These are phyloP conservation scores for Tigriopus californicus DNA, from an alignment of 2,888 invertebrate species.

Conservation along the genomic window DNA sequence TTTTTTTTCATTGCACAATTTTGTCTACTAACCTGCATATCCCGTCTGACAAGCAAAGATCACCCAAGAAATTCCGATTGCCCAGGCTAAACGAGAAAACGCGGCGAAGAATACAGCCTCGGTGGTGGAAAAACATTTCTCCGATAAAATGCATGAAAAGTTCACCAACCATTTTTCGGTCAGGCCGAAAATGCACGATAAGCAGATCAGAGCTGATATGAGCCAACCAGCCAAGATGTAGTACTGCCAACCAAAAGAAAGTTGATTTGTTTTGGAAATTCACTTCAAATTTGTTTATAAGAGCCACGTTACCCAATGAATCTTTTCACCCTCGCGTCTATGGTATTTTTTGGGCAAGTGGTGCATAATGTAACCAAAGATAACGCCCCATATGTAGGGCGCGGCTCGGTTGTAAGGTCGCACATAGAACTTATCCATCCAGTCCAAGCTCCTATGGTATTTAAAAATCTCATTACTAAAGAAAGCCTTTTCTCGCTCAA, in stretches of 20 bases:
- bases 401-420: background rate
- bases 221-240: background rate
- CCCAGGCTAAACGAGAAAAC: conserved; percentile 4
- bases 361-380: background rate
- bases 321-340: background rate
- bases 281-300: too few species aligned
- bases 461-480: background rate
- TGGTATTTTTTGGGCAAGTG: background rate
- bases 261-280: too few species aligned
- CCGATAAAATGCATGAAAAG: background rate
- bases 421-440: conserved; percentile 1
- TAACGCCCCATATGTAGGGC: conserved; percentile 1
- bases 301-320: background rate
- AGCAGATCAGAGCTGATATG: background rate
- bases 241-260: too few species aligned
- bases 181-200: background rate
- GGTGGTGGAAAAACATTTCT: background rate
- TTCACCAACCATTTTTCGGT: background rate
- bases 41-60: conserved; percentile 21
- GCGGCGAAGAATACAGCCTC: background rate
- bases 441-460: background rate
- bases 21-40: conserved; percentile 27
- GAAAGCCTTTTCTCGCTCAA: too few species aligned
- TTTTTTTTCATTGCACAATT: too few species aligned
- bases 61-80: background rate